phyloP scores from a whole-genome alignment of 2,888 invertebrate species.

The Thelaira solivaga region DNA sequence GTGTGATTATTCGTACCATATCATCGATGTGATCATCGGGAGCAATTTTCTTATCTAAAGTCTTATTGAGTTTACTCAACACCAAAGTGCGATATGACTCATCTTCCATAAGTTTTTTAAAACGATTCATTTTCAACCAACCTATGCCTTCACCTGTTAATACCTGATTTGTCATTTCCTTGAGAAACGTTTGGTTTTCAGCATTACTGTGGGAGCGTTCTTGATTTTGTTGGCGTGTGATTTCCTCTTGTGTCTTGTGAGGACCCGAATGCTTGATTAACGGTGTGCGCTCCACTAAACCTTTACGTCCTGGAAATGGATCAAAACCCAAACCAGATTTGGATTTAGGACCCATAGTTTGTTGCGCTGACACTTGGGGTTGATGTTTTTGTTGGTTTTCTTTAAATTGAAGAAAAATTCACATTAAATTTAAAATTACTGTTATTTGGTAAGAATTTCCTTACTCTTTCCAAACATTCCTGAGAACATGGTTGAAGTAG shows the following conservation, averaged over 20 bases:
- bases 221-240: slow-evolving; percentile 83
- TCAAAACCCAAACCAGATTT: slow-evolving; percentile 82
- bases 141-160: slow-evolving; percentile 82
- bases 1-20: slow-evolving; percentile 84
- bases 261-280: slow-evolving; percentile 89
- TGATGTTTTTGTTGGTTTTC: slow-evolving; percentile 71
- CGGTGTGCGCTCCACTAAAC: slow-evolving; percentile 92
- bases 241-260: slow-evolving; percentile 82
- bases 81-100: slow-evolving; percentile 98
- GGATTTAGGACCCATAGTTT: slow-evolving; percentile 67
- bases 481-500: slow-evolving; percentile 95
- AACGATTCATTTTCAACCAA: slow-evolving; percentile 94
- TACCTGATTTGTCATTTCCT: slow-evolving; percentile 83
- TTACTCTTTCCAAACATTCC: slow-evolving; percentile 92
- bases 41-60: slow-evolving; percentile 93
- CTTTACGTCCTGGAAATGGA: slow-evolving; percentile 88
- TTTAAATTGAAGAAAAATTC: slow-evolving; percentile 45
- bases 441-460: slow-evolving; percentile 52
- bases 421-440: neutral
- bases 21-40: slow-evolving; percentile 98
- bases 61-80: slow-evolving; percentile 94
- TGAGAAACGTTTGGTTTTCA: slow-evolving; percentile 95
- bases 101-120: slow-evolving; percentile 98
- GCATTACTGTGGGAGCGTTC: slow-evolving; percentile 86
- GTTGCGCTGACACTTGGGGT: slow-evolving; percentile 65